Evolutionary conservation across 2,888 invertebrate species (phyloP).

Genomic region (Tenthredo mesomela): DNA sequence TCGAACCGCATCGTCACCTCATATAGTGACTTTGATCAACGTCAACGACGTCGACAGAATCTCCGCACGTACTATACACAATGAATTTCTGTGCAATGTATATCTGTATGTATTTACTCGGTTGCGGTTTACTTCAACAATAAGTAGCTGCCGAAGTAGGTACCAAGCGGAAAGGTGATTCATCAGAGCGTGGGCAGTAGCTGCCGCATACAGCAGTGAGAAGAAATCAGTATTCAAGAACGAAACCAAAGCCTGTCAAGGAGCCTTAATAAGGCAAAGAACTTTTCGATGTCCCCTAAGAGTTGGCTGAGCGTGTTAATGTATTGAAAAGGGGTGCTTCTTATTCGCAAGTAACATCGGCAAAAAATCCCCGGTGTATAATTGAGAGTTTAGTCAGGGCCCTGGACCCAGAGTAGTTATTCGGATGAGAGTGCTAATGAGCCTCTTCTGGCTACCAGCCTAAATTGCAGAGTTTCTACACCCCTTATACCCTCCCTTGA

Average conservation of each 20-base stretch:
- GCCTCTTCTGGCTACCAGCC: slow-evolving; percentile 39
- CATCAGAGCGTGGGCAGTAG: slow-evolving; percentile 12
- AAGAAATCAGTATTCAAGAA: slow-evolving; percentile 48
- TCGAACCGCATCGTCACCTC: background rate
- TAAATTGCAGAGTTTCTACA: slow-evolving; percentile 37
- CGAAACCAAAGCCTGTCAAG: slow-evolving; percentile 15
- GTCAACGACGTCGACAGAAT: background rate
- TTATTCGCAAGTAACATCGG: slow-evolving; percentile 39
- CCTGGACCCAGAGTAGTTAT: slow-evolving; percentile 40
- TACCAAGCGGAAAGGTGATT: background rate
- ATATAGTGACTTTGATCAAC: slow-evolving; percentile 9
- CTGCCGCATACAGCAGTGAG: slow-evolving; percentile 2
- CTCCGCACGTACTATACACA: background rate
- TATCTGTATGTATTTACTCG: background rate
- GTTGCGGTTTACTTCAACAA: slow-evolving; percentile 1
- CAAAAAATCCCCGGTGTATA: slow-evolving; percentile 49
- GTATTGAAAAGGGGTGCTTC: slow-evolving; percentile 50
- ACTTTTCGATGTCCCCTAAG: slow-evolving; percentile 27
- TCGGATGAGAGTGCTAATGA: slow-evolving; percentile 52
- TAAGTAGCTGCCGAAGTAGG: background rate
- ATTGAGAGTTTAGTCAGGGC: slow-evolving; percentile 50
- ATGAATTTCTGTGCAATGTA: background rate
- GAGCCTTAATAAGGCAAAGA: slow-evolving; percentile 21
- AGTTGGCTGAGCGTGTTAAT: slow-evolving; percentile 36
- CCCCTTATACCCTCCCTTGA: background rate